These are phyloP conservation scores for Enteromius unitaeniatus DNA, from an alignment of 2,797 vertebrate genomes.

Conservation along the genomic window DNA sequence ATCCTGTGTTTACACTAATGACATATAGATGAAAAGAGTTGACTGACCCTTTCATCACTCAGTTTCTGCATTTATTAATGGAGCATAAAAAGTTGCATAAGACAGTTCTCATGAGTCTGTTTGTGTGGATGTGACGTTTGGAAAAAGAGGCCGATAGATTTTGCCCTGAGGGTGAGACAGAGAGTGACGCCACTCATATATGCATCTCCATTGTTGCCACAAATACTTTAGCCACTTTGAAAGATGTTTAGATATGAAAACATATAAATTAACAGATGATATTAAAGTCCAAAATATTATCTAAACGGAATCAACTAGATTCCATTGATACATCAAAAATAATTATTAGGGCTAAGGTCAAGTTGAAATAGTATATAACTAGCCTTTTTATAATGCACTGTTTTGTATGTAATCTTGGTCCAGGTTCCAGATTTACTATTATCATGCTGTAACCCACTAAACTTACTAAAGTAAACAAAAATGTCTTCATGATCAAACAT, in stretches of 20 bases:
- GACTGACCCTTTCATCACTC: background rate
- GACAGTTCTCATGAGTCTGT: background rate
- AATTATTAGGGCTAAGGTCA: background rate
- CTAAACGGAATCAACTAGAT: background rate
- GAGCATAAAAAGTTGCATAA: slow-evolving; percentile 12
- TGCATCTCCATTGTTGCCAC: background rate
- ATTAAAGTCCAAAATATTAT: background rate
- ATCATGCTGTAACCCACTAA: background rate
- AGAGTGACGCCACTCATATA: background rate
- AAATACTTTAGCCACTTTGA: background rate
- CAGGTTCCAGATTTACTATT: background rate
- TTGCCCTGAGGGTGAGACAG: slow-evolving; percentile 22
- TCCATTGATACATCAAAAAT: background rate
- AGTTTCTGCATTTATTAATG: background rate
- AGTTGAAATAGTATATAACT: background rate
- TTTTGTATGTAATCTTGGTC: background rate
- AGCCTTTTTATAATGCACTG: background rate
- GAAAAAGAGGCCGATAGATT: slow-evolving; percentile 38
- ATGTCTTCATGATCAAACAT: background rate
- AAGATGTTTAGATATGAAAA: background rate
- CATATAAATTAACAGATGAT: background rate
- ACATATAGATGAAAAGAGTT: background rate
- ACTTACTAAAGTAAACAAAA: background rate
- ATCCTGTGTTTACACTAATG: slow-evolving; percentile 17
- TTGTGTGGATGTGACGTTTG: slow-evolving; percentile 28